phyloP scores from a whole-genome alignment of 2,113 vertebrate genomes.

The Psilopogon haemacephalus region DNA sequence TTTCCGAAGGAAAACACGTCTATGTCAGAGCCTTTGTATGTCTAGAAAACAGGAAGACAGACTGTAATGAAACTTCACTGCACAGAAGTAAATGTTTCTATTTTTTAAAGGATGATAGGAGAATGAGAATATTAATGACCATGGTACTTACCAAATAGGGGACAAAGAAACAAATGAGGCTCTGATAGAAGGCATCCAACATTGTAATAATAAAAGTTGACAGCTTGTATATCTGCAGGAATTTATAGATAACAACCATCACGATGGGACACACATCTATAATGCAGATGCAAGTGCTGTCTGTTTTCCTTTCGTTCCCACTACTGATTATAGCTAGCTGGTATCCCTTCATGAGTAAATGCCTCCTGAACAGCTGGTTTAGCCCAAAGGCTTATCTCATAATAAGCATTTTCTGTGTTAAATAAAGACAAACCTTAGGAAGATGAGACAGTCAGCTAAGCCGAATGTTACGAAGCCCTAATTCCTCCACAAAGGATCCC shows the following conservation, averaged over 20 bases:
- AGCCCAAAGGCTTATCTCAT: background rate
- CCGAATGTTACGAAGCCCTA: background rate
- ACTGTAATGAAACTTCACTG: background rate
- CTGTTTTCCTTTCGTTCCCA: background rate
- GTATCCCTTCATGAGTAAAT: background rate
- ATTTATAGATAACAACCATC: background rate
- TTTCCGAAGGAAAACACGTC: slow-evolving; percentile 90
- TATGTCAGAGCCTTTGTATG: slow-evolving; percentile 83
- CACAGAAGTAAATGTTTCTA: background rate
- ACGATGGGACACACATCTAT: background rate
- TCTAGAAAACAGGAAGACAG: slow-evolving; percentile 69
- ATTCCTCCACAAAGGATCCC: background rate
- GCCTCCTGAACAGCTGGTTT: background rate
- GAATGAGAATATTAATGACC: background rate
- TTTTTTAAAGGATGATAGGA: background rate
- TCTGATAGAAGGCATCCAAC: slow-evolving; percentile 93
- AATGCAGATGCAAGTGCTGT: background rate
- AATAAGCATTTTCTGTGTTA: background rate
- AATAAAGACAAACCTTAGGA: background rate
- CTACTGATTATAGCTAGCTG: background rate
- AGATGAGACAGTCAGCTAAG: background rate
- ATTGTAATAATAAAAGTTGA: slow-evolving; percentile 84
- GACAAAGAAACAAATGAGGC: slow-evolving; percentile 90
- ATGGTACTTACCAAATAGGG: slow-evolving; percentile 86
- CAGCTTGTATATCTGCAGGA: slow-evolving; percentile 82